phyloP scores from a whole-genome alignment of 35 echinoderm and acorn worm genomes.

The Heliocidaris erythrogramma region DNA sequence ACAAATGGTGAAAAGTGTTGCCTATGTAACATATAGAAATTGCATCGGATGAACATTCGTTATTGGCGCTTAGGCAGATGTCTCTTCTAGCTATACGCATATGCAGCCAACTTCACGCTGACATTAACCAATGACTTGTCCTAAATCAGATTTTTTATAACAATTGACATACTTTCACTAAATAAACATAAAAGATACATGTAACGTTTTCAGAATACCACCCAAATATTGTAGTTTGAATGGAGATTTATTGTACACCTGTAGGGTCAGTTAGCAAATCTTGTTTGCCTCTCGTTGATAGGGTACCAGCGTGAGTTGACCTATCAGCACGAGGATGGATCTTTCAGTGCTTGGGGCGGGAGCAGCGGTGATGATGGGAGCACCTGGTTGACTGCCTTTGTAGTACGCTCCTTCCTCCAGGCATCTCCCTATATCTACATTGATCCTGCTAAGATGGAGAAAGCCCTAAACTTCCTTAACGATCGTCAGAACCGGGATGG shows the following conservation, averaged over 20 bases:
- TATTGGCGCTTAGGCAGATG: too few relatives aligned
- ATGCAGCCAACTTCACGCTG: too few relatives aligned
- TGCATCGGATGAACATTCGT: too few relatives aligned
- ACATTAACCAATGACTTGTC: too few relatives aligned
- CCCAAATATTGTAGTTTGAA: too few relatives aligned
- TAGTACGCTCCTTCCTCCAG: constrained; percentile 76
- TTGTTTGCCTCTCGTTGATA: not conserved
- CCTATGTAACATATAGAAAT: too few relatives aligned
- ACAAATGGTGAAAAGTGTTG: too few relatives aligned
- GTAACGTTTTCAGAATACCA: too few relatives aligned
- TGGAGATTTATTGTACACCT: not conserved
- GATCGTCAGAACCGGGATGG: constrained; percentile 54
- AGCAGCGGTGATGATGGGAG: constrained; percentile 72
- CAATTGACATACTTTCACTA: too few relatives aligned
- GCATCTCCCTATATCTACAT: constrained; percentile 75
- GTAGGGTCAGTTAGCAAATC: not conserved
- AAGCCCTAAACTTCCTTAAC: constrained; percentile 50
- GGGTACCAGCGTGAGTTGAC: constrained; percentile 88
- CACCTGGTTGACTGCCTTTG: constrained; percentile 94
- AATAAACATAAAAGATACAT: too few relatives aligned
- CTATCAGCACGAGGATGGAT: constrained; percentile 77
- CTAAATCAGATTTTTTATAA: too few relatives aligned
- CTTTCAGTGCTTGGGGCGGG: constrained; percentile 92
- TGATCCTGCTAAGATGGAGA: constrained; percentile 50
- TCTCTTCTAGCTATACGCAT: too few relatives aligned